Base-by-base conservation (phyloP, 2,797 vertebrate genomes). In the Liparis tanakae region DNA sequence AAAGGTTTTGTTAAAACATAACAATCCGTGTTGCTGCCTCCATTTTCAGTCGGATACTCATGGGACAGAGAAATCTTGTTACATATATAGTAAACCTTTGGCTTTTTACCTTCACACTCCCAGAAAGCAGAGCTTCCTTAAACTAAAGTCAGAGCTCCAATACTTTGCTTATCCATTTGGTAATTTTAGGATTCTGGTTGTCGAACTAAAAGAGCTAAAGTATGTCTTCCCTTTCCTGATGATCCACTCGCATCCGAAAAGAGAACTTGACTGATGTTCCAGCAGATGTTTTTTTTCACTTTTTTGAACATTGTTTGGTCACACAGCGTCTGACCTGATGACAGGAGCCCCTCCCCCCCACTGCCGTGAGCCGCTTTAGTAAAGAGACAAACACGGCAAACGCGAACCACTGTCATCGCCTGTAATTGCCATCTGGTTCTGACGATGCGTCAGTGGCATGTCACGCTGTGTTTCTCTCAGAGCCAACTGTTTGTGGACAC, bases 221-320 rank as follows among this genome's bases (percentile, higher is more conserved):
- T 8, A 51, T 51, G 10, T 4, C n/a, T 10, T 51, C 4, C 2
- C 20, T 46, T 44, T 56, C 30, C 46, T 34, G 30, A 55, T 54
- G 51, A 53, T 76, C 44, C 14, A 1, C 37, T 79, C 46, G 7
- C 25, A 55, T 62, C 43, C 73, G 39, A 70, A 59, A 57, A 59
- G 43, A 61, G 41, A 62, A 12, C 1, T 30, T 6, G 5, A 10
- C 48, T 60, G 78, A 86, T 81, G 79, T 70, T 83, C 65, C 25
- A 55, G 14, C 79, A 88, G 80, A 91, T 88, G 88, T 85, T 87
- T 50, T 13, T 41, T 41, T 14, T 41, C n/a, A n/a, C n/a, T n/a
- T 10, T 80, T 74, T n/a, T 77, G 25, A 30, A 30, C 25, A 30
- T 30, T 6, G 43, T 57, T 86, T 51, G 73, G 73, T 82, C 84